phyloP scores from a whole-genome alignment of 2,888 invertebrate species.

The Bhutanitis thaidina region DNA sequence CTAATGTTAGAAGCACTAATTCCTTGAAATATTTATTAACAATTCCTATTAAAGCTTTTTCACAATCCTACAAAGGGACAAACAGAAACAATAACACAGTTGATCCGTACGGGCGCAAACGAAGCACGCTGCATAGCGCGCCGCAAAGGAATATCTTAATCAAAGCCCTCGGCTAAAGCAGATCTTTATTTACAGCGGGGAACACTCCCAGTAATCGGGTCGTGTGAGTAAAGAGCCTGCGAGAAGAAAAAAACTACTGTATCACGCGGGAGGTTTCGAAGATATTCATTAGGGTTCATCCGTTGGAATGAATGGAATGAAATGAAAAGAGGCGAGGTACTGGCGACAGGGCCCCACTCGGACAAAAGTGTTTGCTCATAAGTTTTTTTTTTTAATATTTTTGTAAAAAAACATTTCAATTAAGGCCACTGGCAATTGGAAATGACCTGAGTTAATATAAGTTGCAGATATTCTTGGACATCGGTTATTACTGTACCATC shows the following conservation, averaged over 20 bases:
- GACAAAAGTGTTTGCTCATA: too few species aligned
- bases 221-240: slow-evolving; percentile 28
- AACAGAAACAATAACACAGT: neutral
- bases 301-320: slow-evolving; percentile 47
- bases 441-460: too few species aligned
- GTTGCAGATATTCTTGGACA: too few species aligned
- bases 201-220: slow-evolving; percentile 35
- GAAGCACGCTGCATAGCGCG: slow-evolving; percentile 14
- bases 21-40: too few species aligned
- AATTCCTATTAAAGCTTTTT: too few species aligned
- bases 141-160: slow-evolving; percentile 29
- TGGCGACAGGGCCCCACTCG: slow-evolving; percentile 33
- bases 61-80: neutral
- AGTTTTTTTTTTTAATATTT: too few species aligned
- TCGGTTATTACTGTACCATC: too few species aligned
- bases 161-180: slow-evolving; percentile 24
- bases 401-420: too few species aligned
- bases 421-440: too few species aligned
- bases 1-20: too few species aligned
- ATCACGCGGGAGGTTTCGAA: slow-evolving; percentile 34
- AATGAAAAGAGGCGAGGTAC: slow-evolving; percentile 49
- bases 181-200: slow-evolving; percentile 31
- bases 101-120: slow-evolving; percentile 2
- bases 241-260: slow-evolving; percentile 36
- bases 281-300: slow-evolving; percentile 59